phyloP scores from a whole-genome alignment of 2,113 vertebrate species.

The Ardeotis arabs region DNA sequence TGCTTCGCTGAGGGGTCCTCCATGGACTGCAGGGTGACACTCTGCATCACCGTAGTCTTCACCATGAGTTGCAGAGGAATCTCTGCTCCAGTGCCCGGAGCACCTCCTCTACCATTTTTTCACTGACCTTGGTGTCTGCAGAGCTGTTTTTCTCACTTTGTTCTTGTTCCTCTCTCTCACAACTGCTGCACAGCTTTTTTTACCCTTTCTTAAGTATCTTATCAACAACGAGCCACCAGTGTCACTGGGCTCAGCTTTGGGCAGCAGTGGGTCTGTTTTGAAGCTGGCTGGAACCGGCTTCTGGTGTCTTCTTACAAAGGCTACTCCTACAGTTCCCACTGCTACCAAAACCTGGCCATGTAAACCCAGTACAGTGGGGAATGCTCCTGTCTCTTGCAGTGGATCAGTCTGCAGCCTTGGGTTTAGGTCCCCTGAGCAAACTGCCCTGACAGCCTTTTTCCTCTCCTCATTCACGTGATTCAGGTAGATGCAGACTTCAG shows the following conservation, averaged over 20 bases:
- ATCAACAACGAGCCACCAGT: too few species aligned
- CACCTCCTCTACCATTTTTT: background rate
- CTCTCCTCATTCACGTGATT: background rate
- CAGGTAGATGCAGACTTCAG: conserved; percentile 14
- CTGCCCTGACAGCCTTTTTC: background rate
- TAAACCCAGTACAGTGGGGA: background rate
- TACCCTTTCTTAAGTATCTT: background rate
- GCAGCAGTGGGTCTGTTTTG: background rate
- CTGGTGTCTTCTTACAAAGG: background rate
- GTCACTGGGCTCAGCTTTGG: background rate
- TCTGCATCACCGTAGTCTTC: background rate
- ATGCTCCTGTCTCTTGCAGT: background rate
- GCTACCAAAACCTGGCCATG: background rate
- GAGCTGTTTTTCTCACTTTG: background rate
- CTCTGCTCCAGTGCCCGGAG: background rate
- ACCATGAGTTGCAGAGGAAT: background rate
- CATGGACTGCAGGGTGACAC: background rate
- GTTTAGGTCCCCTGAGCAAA: background rate
- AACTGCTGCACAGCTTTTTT: background rate
- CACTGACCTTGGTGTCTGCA: background rate
- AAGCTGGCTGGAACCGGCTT: background rate
- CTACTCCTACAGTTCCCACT: background rate
- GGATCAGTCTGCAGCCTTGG: background rate
- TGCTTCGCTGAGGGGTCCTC: background rate
- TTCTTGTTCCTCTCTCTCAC: background rate